Base-by-base conservation (phyloP, 2,888 invertebrate genomes). In the Dastarcus helophoroides region DNA sequence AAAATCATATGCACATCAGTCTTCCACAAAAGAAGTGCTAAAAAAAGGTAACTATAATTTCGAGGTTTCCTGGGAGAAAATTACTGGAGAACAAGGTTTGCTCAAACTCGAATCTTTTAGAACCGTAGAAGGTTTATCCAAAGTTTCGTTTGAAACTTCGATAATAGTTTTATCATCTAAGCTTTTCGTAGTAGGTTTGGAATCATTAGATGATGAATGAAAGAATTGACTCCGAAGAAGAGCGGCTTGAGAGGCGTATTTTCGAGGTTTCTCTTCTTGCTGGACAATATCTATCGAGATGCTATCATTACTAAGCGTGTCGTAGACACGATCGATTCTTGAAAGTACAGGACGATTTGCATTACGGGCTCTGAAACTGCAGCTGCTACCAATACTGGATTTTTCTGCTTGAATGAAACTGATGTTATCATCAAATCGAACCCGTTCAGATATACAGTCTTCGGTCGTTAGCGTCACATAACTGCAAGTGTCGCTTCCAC, bases 341-440 rank as follows among this genome's bases (percentile, higher is more conserved):
- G 39, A 14, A 27, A 40, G 25, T 15, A 46, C 31, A 11, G 43
- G 37, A 30, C 51, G 43, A n/a, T n/a, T n/a, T n/a, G n/a, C n/a
- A 27, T 51, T 51, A 22, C 56, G 49, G 12, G 53, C 54, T 26
- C 58, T 46, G 40, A 58, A 62, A 47, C 54, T 62, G 38, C 56
- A 58, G 24, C 62, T 60, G 33, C 58, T 56, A n/a, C 57, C 61
- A 13, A 58, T 60, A 39, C 59, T 59, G 3, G 58, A 51, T 38
- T 67, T 67, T 35, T 64, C 64, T n/a, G 54, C 53, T 27, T 52
- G 48, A 11, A 45, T 41, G 47, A 70, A 68, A 44, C 70, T 73
- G 34, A 75, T 69, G 40, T 72, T 72, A 50, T 73, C 73, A 46
- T 76, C 75, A 47, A 76, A 75, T 32, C 73, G 63, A 2, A 75